A percentile compares a stretch with the other conserved stretches of the same genome.
phyloP scores from a whole-genome alignment of 1,140 invertebrate species.

The Bombus cullumanus region DNA sequence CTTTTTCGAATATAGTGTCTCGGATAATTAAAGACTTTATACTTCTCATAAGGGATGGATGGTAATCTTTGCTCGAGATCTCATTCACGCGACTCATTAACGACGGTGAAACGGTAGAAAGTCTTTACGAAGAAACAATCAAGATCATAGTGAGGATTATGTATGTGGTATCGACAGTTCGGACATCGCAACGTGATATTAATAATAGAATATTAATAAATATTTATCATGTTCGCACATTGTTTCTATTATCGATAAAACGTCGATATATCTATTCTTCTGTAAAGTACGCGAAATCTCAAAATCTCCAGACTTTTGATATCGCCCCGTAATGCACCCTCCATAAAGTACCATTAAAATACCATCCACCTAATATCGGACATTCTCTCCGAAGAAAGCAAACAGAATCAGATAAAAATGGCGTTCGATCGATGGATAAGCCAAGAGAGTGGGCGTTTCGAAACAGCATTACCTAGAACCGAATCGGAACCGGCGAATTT shows the following conservation, averaged over 20 bases:
- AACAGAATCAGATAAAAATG: constrained; percentile 8
- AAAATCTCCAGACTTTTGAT: neutral
- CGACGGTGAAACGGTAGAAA: neutral
- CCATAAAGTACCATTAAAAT: neutral
- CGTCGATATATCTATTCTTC: neutral
- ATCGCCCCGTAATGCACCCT: neutral
- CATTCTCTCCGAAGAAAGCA: neutral
- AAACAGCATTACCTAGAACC: neutral
- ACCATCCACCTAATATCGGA: neutral
- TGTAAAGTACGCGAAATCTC: neutral
- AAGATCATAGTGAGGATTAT: neutral
- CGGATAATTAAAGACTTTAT: accelerated
- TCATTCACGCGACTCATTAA: neutral
- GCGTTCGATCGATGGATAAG: neutral
- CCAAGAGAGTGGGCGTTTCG: neutral
- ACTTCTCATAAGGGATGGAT: neutral
- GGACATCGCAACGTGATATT: neutral
- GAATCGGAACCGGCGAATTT: constrained; percentile 6
- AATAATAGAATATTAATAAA: too few relatives aligned
- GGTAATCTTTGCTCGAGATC: neutral
- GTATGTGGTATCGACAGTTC: neutral
- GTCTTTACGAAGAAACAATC: neutral
- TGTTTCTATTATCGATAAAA: too few relatives aligned
- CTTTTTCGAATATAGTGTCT: too few relatives aligned
- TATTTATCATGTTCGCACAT: too few relatives aligned